Evolutionary conservation across 2,797 vertebrate genomes (phyloP).

Genomic region (Lutjanus argentimaculatus): DNA sequence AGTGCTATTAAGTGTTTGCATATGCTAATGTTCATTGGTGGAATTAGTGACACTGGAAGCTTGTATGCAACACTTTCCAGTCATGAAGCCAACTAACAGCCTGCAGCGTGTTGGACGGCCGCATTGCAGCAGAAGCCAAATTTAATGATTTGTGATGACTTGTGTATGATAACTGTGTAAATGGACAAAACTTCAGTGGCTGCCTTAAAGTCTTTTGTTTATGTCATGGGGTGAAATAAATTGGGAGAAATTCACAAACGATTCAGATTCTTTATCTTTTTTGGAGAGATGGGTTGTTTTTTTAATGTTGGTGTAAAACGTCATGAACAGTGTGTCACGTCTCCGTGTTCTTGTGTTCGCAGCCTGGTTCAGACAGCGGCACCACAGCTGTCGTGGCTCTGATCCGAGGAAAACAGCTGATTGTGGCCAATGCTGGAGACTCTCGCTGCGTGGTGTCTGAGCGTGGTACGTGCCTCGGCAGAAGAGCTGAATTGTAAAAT

Average conservation of each 20-base stretch:
- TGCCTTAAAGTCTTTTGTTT: not conserved
- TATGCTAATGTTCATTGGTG: not conserved
- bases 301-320: not conserved
- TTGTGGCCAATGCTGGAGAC: constrained; percentile 98
- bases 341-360: constrained; percentile 13
- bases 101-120: not conserved
- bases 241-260: not conserved
- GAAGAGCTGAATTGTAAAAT: not conserved
- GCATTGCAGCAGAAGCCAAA: constrained; percentile 8
- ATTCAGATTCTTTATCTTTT: not conserved
- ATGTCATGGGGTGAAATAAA: not conserved
- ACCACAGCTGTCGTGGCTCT: constrained; percentile 97
- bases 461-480: constrained; percentile 70
- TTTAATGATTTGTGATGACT: constrained; percentile 10
- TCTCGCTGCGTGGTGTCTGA: constrained; percentile 98
- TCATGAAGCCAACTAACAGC: not conserved
- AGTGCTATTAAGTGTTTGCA: not conserved
- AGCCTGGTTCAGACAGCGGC: constrained; percentile 98
- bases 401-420: constrained; percentile 96
- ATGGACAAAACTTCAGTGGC: not conserved
- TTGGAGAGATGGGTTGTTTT: not conserved
- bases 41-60: not conserved
- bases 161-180: constrained; percentile 6
- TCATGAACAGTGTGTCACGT: not conserved
- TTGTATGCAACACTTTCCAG: not conserved